Conservation (phyloP, 1,140 invertebrate genomes). For the Spodoptera frugiperda region DNA sequence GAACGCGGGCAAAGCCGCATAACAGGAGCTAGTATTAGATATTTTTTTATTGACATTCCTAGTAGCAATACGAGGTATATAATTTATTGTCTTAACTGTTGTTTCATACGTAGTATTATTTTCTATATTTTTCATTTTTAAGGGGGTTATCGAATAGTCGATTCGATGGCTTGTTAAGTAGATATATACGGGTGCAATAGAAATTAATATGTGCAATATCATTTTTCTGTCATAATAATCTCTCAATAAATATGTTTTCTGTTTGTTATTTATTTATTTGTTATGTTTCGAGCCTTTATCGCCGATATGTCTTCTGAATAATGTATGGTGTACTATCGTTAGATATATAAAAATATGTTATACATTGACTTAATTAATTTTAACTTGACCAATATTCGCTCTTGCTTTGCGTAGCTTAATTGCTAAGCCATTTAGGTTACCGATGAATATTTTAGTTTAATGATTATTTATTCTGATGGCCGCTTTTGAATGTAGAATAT, state of each 20-base stretch:
- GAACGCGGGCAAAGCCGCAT: no score
- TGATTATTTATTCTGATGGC: no score
- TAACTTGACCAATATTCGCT: no score
- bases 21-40: no score
- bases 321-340: neutral
- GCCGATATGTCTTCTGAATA: neutral
- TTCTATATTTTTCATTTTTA: neutral
- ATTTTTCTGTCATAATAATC: neutral
- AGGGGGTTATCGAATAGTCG: neutral
- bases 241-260: neutral
- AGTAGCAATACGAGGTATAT: slow-evolving; percentile 1
- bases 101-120: neutral
- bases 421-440: no score
- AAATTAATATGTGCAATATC: neutral
- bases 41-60: slow-evolving; percentile 9
- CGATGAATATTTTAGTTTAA: no score
- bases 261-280: neutral
- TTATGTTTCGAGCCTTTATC: neutral
- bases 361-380: no score
- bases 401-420: no score
- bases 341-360: no score
- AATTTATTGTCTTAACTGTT: neutral
- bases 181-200: no score
- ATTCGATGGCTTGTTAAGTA: no score
- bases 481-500: no score